phyloP scores from a whole-genome alignment of 2,797 vertebrate species.

The Gobionotothen gibberifrons region DNA sequence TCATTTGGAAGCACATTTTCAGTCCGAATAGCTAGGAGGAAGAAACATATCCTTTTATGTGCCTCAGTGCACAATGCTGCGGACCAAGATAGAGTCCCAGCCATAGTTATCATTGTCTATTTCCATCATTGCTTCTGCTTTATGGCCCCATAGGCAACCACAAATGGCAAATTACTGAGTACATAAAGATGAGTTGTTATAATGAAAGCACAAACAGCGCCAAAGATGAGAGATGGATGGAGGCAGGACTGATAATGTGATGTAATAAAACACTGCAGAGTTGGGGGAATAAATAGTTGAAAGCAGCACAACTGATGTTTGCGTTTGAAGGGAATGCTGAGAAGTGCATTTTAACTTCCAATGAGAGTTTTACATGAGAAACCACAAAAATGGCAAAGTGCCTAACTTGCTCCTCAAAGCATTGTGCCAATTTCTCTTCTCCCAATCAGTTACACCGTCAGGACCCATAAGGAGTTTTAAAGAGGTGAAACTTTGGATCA shows the following conservation, averaged over 20 bases:
- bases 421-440: conserved; percentile 4
- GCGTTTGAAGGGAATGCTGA: conserved; percentile 52
- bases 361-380: conserved; percentile 45
- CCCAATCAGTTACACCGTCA: conserved; percentile 15
- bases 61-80: conserved; percentile 37
- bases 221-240: conserved; percentile 37
- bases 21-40: conserved; percentile 48
- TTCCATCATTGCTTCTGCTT: conserved; percentile 61
- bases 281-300: conserved; percentile 31
- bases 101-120: conserved; percentile 54
- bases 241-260: conserved; percentile 39
- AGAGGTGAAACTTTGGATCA: conserved; percentile 35
- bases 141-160: conserved; percentile 48
- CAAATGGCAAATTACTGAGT: conserved; percentile 58
- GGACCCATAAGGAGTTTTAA: conserved; percentile 21
- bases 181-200: conserved; percentile 59
- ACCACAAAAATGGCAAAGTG: conserved; percentile 38
- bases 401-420: conserved; percentile 31
- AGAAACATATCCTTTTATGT: conserved; percentile 46
- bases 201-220: conserved; percentile 59
- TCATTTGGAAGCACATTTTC: conserved; percentile 44
- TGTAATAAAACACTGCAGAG: conserved; percentile 40
- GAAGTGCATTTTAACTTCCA: conserved; percentile 33
- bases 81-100: conserved; percentile 44
- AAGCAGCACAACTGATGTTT: conserved; percentile 40